phyloP scores from a whole-genome alignment of 2,888 invertebrate species.

The Morpho helenor region DNA sequence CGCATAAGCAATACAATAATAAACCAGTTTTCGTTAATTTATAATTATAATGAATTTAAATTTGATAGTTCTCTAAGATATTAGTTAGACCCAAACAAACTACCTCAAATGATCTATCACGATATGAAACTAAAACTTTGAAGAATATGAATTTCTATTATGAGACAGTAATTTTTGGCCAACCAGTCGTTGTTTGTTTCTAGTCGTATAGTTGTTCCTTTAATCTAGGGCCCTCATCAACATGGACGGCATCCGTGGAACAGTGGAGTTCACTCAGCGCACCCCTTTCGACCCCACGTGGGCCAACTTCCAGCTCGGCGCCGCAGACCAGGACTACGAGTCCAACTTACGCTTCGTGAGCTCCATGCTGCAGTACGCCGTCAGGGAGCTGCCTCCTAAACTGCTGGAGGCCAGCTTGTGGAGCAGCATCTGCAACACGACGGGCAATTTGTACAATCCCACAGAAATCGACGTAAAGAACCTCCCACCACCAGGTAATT shows the following conservation, averaged over 20 bases:
- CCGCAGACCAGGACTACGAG: constrained; percentile 83
- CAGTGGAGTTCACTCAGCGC: constrained; percentile 86
- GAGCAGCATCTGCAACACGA: constrained; percentile 81
- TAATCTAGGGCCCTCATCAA: constrained; percentile 82
- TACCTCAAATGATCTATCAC: no score
- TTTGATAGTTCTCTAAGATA: no score
- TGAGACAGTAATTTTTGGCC: no score
- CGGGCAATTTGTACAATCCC: constrained; percentile 89
- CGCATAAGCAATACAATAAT: no score
- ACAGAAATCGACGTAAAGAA: constrained; percentile 73
- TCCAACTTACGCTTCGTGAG: constrained; percentile 86
- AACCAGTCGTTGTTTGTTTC: no score
- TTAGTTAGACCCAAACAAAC: no score
- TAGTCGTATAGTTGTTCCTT: not conserved
- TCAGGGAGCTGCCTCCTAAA: constrained; percentile 84
- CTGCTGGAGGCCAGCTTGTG: constrained; percentile 41
- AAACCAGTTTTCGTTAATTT: no score
- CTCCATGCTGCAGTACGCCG: constrained; percentile 84
- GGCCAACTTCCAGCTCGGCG: constrained; percentile 83
- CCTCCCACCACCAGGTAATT: constrained; percentile 82
- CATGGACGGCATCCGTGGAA: constrained; percentile 89
- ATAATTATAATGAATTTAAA: no score
- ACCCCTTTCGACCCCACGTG: constrained; percentile 92
- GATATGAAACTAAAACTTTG: no score
- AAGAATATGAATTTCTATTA: no score